Base-by-base conservation (phyloP, 1,140 invertebrate species). In the Psilanteris sp. region DNA sequence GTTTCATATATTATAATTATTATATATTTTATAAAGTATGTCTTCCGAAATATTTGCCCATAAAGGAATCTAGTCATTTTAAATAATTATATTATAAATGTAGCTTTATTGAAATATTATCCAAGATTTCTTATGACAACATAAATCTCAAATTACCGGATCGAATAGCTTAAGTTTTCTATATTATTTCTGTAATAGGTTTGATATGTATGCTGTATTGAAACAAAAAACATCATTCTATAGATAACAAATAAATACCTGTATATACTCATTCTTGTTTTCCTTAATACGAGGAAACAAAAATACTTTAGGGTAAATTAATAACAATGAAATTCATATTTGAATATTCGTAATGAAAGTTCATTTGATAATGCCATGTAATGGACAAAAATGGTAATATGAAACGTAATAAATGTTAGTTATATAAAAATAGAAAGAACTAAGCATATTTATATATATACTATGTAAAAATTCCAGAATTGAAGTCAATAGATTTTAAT, bases 191-290 rank as follows among this genome's bases (percentile, higher is more conserved):
- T 10, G 6, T 24, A 13, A 10, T 54, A 24, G 3, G 16, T 52
- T 66, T 52, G n/a, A 46, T 29, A 48, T 29, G 8, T 5, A 32
- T 37, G 27, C 4, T 1, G 43, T n/a, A 4, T 11, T 22, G 4
- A 26, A 8, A 9, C 14, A n/a, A n/a, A n/a, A n/a, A n/a, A n/a
- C n/a, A n/a, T n/a, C n/a, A n/a, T 29, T 55, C 26, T 41, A 37
- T 2, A 13, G 8, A 27, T 34, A 37, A 1, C 9, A 8, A 11
- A 26, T 16, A 27, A 41, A 62, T 44, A 37, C 26, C 39, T 71
- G 67, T 71, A 62, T 54, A 71, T 71, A 71, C 46, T 71, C 43
- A 43, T 32, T 43, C 36, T 11, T 20, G 7, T 52, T 59, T 50
- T 41, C 9, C 32, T 46, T 3, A 37, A n/a, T 44, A 26, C 8